Base-by-base conservation (phyloP, 2,113 vertebrate species). In the Camelus dromedarius region DNA sequence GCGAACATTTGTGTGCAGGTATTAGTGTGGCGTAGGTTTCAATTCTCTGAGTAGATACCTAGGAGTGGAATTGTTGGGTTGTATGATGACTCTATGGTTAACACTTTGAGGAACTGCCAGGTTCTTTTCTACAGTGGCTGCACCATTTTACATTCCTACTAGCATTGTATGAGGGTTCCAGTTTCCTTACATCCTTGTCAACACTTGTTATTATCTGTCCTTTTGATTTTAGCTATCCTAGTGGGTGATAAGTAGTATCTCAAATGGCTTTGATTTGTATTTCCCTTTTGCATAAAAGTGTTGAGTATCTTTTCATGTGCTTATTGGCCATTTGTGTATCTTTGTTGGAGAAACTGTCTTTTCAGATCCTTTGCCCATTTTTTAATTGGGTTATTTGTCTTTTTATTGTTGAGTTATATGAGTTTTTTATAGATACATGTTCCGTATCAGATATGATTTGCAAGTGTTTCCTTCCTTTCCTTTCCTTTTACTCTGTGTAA, bases 61-160 rank as follows among this genome's bases (percentile, higher is more conserved):
- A 28, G 46, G 66, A n/a, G 26, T n/a, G 66, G 48, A 46, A 22
- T 10, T 20, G 38, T 1, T 60, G 60, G 24, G 10, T n/a, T 0
- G 12, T 32, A 6, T 28, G 80, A 52, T 42, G 1, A 42, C 16
- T 48, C n/a, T 3, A 3, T 54, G 26, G 32, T 32, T 20, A 11
- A 3, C 5, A 28, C 4, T 62, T n/a, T 14, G 52, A 62, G 81
- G 60, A 76, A 30, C 60, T 22, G 4, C 50, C 32, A 4, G 52
- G 6, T 58, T 12, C n/a, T 42, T 52, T 79, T 60, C 54, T 28
- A 3, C 18, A 32, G n/a, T 26, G 38, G n/a, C 52, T n/a, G 26
- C 1, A n/a, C 60, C 4, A 2, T 24, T 24, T n/a, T 0, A 2
- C n/a, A 1, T 28, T n/a, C 60, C 13, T n/a, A 18, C 28, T 15